Conservation (phyloP, 1,140 invertebrate species). For the Charaxes varanes region DNA sequence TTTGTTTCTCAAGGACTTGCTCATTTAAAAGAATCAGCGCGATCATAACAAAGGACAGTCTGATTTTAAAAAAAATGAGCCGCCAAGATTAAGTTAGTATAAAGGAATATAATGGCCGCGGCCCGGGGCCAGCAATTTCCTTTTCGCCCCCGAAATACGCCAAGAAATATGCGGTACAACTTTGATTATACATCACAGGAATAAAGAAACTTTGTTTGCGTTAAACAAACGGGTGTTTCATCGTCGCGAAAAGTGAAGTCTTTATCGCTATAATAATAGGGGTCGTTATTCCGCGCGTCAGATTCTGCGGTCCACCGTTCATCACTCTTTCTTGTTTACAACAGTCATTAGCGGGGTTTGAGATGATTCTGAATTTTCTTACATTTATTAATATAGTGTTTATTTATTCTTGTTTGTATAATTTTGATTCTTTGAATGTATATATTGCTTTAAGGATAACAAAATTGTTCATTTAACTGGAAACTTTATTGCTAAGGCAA, state of each 20-base stretch:
- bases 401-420: no score
- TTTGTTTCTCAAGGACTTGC: no score
- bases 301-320: conserved; percentile 6
- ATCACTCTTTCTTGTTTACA: conserved; percentile 37
- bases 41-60: conserved; percentile 10
- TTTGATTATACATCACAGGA: conserved; percentile 42
- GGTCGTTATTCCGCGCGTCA: neutral
- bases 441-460: no score
- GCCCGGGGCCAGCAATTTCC: conserved; percentile 51
- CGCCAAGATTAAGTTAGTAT: conserved; percentile 37
- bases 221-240: conserved; percentile 10
- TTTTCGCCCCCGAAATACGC: conserved; percentile 39
- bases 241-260: neutral
- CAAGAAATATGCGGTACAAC: conserved; percentile 34
- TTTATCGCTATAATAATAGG: conserved; percentile 9
- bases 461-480: no score
- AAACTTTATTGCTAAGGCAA: no score
- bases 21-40: no score
- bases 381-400: conserved; percentile 29
- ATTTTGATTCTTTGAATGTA: no score
- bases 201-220: conserved; percentile 20
- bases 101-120: conserved; percentile 38
- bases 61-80: conserved; percentile 21
- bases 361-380: conserved; percentile 24
- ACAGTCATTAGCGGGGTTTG: conserved; percentile 30